Conservation (phyloP, 2,113 vertebrate species). For the Eurystomus gularis region DNA sequence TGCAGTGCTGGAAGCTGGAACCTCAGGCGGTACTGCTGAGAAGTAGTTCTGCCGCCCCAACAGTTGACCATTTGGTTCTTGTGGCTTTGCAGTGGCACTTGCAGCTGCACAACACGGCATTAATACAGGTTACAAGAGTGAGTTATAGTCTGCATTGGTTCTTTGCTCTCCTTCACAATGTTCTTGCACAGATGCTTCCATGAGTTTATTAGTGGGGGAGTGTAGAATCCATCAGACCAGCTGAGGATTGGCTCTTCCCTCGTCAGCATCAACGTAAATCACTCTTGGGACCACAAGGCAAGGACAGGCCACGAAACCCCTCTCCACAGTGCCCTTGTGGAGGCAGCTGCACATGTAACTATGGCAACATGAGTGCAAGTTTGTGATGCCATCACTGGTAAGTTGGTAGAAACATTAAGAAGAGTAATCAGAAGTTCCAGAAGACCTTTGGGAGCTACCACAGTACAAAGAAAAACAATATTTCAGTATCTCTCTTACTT, state of each 20-base stretch:
- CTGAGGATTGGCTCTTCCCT: not conserved
- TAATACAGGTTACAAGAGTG: not conserved
- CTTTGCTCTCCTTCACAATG: not conserved
- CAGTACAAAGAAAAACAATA: not conserved
- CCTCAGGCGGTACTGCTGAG: not conserved
- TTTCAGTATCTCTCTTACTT: not conserved
- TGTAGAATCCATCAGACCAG: not conserved
- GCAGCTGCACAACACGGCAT: not conserved
- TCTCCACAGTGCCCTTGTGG: not conserved
- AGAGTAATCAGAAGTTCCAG: not conserved
- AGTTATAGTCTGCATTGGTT: not conserved
- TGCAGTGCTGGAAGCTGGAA: not conserved
- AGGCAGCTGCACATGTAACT: not conserved
- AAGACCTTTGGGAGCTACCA: not conserved
- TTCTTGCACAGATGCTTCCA: rapidly evolving
- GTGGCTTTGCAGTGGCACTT: not conserved
- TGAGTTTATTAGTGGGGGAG: rapidly evolving
- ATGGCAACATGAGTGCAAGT: rapidly evolving
- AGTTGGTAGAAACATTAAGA: not conserved
- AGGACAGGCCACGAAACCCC: not conserved
- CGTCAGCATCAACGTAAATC: rapidly evolving
- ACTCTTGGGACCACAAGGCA: not conserved
- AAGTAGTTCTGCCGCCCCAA: not conserved
- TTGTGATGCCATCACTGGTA: rapidly evolving
- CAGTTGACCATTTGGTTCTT: not conserved